phyloP scores from a whole-genome alignment of 2,113 vertebrate genomes.

The Muntiacus reevesi region DNA sequence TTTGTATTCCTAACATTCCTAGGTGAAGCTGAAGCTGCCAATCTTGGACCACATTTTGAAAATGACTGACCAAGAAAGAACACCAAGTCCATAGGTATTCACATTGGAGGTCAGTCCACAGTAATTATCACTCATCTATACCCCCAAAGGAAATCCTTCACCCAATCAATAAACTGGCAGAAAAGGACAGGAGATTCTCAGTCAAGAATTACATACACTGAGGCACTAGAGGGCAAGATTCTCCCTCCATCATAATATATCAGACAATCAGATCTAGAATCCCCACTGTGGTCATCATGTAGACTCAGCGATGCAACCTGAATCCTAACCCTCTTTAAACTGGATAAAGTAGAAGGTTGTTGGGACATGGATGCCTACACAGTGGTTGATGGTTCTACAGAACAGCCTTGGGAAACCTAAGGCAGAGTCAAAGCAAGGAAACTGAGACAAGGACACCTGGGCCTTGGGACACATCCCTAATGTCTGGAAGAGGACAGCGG shows the following conservation, averaged over 20 bases:
- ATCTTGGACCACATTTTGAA: not conserved
- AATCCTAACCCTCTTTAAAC: fast-evolving
- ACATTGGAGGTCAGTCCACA: too few species aligned
- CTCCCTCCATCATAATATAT: fast-evolving
- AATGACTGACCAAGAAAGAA: not conserved
- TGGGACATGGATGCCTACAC: fast-evolving
- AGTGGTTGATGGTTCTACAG: not conserved
- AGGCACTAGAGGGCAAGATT: not conserved
- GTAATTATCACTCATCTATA: not conserved
- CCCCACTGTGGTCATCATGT: fast-evolving
- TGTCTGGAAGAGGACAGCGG: fast-evolving
- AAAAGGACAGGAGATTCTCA: not conserved
- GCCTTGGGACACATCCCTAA: not conserved
- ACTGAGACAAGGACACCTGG: not conserved
- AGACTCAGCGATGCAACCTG: too few species aligned
- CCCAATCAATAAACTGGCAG: not conserved
- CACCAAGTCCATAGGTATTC: not conserved
- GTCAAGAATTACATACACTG: not conserved
- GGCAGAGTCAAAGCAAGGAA: not conserved
- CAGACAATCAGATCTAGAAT: not conserved
- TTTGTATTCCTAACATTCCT: not conserved
- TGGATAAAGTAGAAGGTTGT: not conserved
- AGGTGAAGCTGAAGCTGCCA: not conserved
- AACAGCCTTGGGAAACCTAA: not conserved
- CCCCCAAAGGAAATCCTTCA: not conserved